Conservation (phyloP, 2,113 vertebrate species). For the Chiloscyllium plagiosum region DNA sequence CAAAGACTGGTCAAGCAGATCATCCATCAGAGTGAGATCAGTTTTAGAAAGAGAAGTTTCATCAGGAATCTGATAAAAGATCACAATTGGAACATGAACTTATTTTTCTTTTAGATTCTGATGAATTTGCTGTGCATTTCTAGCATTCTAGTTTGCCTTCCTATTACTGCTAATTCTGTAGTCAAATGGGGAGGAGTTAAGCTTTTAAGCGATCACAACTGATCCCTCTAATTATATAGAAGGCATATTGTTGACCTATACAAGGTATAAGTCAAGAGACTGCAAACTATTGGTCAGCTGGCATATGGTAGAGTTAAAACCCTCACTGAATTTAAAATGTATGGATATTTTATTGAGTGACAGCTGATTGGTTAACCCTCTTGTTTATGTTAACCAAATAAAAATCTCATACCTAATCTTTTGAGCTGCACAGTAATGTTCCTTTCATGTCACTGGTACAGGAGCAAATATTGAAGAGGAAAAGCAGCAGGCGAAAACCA, state of each 20-base stretch:
- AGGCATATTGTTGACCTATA: background rate
- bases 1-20: background rate
- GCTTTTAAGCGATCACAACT: constrained; percentile 7
- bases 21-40: background rate
- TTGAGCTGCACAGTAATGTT: background rate
- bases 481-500: background rate
- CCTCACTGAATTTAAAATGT: background rate
- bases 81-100: background rate
- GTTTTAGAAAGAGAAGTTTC: background rate
- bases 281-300: background rate
- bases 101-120: background rate
- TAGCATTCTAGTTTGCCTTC: background rate
- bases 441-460: background rate
- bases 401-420: background rate
- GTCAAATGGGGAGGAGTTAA: background rate
- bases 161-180: background rate
- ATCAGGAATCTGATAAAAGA: background rate
- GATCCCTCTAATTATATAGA: constrained; percentile 8
- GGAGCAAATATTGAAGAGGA: background rate
- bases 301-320: too few species aligned
- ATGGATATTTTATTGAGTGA: background rate
- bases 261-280: background rate
- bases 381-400: background rate
- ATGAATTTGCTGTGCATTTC: background rate
- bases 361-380: background rate